Base-by-base conservation (phyloP, 2,797 vertebrate genomes). In the Sebastes wilsoni region DNA sequence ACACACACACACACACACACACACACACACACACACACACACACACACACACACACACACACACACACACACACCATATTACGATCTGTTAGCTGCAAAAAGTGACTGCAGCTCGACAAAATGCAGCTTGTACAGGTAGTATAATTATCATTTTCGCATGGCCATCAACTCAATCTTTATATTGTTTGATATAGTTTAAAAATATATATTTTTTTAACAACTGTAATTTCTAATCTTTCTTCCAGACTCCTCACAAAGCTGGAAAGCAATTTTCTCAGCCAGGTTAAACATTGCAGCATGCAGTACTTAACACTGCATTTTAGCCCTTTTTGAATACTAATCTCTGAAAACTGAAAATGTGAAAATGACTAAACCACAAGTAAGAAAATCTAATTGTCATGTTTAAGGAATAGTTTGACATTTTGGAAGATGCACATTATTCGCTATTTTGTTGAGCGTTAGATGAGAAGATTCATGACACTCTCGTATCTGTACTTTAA, bases 11-110 rank as follows among this genome's bases (percentile, higher is more conserved):
- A 34, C 38, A 34, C 38, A 36, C 32, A 10, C 6, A 71, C 65
- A 82, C 62, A 68, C 36, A 71, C 49, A 34, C 38, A 36, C 32
- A 10, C 6, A 71, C 65, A 82, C 62, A 68, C 36, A 71, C 20
- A 49, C 36, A 13, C 11, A 36, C 38, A 16, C 20, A 58, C 52
- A 34, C 36, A 9, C 23, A 56, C 49, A 34, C 12, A 14, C 23
- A 56, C 5, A 9, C 30, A 32, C 49, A 69, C 4, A 16, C 20
- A 56, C 49, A 34, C 38, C 42, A 46, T 8, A 46, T 46, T n/a
- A 72, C 9, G 54, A 13, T 52, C 22, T 18, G 22, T 42, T 22
- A 32, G 11, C 25, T 56, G 32, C 9, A 66, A 27, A 32, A 42
- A 20, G 14, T 7, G 10, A 4, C 56, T 34, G 20, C 64, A 76